Base-by-base conservation (phyloP, 1,140 invertebrate species). In the Neuroterus valhalla region DNA sequence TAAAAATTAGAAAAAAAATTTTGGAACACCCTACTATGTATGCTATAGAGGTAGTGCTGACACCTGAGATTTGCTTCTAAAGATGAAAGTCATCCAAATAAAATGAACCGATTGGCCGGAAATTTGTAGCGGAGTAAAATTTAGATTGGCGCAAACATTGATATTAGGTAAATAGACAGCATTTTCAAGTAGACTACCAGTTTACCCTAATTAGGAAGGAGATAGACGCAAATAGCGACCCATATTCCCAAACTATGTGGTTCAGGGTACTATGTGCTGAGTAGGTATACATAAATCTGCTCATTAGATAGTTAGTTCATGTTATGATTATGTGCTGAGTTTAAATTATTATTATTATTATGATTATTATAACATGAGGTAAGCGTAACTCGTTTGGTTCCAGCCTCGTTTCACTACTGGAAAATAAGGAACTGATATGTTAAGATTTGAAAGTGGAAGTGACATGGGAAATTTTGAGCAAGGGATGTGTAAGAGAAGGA, bases 201-300 rank as follows among this genome's bases (percentile, higher is more conserved):
- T 55, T 55, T 55, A 55, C 50, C 21, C 21, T 55, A 55, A 55
- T 55, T 26, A 55, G 50, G 11, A 55, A 55, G 50, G 11, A 55
- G 50, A 52, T 19, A 52, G 48, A 52, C 48, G 19, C 8, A 55
- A 55, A 55, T 55, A 21, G 26, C 50, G 21, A 55, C 50, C 50
- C 50, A 55, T 26, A 55, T 55, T 55, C 50, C 3, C 11, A 6
- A 12, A 55, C 31, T 31, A 14, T 4, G 19, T 26, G 6, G 19
- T 12, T 21, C 8, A 23, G 14, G 11, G 21, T 14, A 55, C 21
- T 10, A 21, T 52, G 10, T 3, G 31, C 5, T 52, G 21, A 21
- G 8, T 23, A 17, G 2, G 19, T 21, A 10, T 23, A 1, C 26
- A 23, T 12, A 55, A 21, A 12, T 23, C 21, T 55, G 21, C 10